phyloP scores from a whole-genome alignment of 2,113 vertebrate species.

The Hippocampus mohnikei region DNA sequence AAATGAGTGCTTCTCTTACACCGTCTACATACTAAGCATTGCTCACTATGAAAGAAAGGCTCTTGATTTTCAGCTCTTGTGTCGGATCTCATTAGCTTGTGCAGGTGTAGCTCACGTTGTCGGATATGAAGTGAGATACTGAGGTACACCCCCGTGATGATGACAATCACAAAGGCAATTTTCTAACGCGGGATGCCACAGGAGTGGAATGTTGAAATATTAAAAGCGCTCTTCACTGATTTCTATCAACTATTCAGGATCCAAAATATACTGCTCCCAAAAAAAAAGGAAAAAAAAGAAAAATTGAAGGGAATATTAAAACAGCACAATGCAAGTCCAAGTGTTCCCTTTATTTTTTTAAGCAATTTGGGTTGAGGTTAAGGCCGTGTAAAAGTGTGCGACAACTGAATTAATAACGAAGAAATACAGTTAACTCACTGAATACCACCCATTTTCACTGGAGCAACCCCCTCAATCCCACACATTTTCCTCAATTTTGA shows the following conservation, averaged over 20 bases:
- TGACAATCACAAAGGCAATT: not conserved
- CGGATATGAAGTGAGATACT: not conserved
- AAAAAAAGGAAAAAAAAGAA: no score
- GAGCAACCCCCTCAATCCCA: no score
- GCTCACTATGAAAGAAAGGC: not conserved
- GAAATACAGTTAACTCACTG: no score
- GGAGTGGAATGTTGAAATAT: conserved; percentile 1
- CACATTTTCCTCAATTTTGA: no score
- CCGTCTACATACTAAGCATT: not conserved
- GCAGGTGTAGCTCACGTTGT: not conserved
- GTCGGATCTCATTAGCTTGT: no score
- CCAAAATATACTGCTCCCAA: no score
- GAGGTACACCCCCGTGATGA: not conserved
- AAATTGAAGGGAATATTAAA: no score
- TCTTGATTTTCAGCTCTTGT: no score
- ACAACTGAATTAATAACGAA: not conserved
- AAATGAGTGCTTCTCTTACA: not conserved
- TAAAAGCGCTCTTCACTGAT: not conserved
- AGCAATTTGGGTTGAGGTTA: not conserved
- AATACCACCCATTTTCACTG: no score
- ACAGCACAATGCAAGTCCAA: no score
- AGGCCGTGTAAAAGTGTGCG: not conserved
- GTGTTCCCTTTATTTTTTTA: no score
- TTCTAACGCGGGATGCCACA: not conserved
- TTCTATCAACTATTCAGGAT: conserved; percentile 3